Evolutionary conservation across 2,113 vertebrate genomes (phyloP), one percentile per base, ranked within the genome.

Genomic region (Epinephelus moara): DNA sequence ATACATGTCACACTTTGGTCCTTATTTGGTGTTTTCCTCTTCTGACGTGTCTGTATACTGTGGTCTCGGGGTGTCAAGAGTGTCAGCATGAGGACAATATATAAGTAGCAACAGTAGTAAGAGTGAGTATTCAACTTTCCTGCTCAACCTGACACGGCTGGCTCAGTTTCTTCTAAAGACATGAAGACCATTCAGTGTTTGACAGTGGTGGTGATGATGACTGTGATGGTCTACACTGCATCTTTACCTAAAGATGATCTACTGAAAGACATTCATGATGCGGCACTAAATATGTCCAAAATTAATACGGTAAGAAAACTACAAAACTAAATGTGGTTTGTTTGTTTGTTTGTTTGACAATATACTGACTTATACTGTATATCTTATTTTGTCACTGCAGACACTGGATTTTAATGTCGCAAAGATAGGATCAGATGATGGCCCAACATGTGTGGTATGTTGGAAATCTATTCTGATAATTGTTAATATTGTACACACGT

Each of bases 21-120:
- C 88, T 78, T 88, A 88, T 92, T 89, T 84, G 89, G 90, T 42
- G n/a, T 30, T 9, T 82, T 82, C 82, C 73, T 79, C 37, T 42
- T 62, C 12, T 82, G 85, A 90, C 85, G 79, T 75, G 37, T 78
- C 45, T 57, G 13, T 33, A n/a, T 4, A 1, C 15, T 53, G 80
- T 80, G 69, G 83, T 68, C 21, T 57, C 21, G 49, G 27, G 45
- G 82, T 78, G 81, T 53, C 19, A 59, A 59, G 50, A 52, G 80
- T 81, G 78, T 77, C 21, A 70, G 52, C 4, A 30, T 25, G 25
- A 33, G 64, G 37, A 59, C 27, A 33, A n/a, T 86, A 90, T 85
- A 92, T 86, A 92, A 86, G 75, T 9, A 61, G 37, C 55, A 60
- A 9, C 60, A 37, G 11, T 49, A 23, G 10, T 77, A 60, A 73